Percentiles rank a stretch among this genome's conserved stretches.
These are phyloP conservation scores for Pteropus rufus DNA, from an alignment of 2,797 vertebrate species.

Conservation along the genomic window DNA sequence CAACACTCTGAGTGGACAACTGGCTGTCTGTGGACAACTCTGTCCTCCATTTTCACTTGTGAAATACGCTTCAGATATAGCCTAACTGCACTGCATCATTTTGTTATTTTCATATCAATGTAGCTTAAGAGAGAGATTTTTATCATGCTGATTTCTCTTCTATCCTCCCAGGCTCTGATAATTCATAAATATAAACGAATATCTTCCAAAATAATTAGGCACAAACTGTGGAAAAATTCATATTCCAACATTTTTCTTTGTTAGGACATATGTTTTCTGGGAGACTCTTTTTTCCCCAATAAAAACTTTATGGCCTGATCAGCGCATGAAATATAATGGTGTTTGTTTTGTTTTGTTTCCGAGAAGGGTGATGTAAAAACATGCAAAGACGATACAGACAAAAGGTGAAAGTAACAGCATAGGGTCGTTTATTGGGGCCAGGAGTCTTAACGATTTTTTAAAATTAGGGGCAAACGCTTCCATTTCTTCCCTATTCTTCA, in stretches of 20 bases:
- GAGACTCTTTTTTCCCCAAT: background rate
- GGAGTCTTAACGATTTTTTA: background rate
- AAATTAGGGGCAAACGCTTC: background rate
- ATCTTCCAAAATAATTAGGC: background rate
- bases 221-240: background rate
- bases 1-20: background rate
- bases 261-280: background rate
- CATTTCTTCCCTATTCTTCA: background rate
- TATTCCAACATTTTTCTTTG: background rate
- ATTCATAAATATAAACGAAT: background rate
- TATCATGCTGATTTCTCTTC: background rate
- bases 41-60: background rate
- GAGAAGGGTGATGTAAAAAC: background rate
- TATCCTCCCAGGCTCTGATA: background rate
- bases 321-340: background rate
- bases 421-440: background rate
- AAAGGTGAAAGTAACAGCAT: background rate
- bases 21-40: background rate
- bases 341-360: background rate
- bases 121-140: background rate
- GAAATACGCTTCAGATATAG: background rate
- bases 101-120: background rate
- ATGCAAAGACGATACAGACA: background rate
- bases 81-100: background rate
- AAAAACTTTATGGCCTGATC: background rate